Evolutionary conservation across 2,113 vertebrate genomes (phyloP).

Genomic region (Euleptes europaea): DNA sequence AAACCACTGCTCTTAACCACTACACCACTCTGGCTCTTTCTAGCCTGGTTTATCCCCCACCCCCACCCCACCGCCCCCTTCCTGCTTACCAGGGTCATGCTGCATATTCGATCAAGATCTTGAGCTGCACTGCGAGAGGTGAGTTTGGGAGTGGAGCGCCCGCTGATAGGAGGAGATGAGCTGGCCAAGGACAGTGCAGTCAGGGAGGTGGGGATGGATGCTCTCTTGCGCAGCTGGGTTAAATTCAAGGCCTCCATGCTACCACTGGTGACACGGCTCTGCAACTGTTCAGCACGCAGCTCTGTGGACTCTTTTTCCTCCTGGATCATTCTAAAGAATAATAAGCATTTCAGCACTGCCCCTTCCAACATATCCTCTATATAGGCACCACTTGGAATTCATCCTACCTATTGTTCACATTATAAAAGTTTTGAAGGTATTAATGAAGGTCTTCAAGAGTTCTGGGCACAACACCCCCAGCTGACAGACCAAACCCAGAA

Average conservation of each 20-base stretch:
- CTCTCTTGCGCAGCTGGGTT: constrained; percentile 84
- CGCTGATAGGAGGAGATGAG: constrained; percentile 86
- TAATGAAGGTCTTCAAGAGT: background rate
- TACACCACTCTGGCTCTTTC: too few relatives aligned
- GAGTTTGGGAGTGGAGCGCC: constrained; percentile 90
- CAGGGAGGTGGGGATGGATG: constrained; percentile 90
- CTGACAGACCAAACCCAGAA: background rate
- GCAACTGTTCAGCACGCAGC: constrained; percentile 89
- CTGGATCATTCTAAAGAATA: constrained; percentile 89
- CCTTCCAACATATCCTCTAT: background rate
- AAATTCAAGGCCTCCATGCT: constrained; percentile 95
- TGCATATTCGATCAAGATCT: constrained; percentile 93
- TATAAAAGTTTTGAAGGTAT: background rate
- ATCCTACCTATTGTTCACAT: background rate
- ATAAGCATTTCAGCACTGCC: fast-evolving
- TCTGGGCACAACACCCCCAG: background rate
- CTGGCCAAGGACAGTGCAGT: constrained; percentile 92
- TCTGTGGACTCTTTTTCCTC: constrained; percentile 95
- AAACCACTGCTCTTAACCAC: too few relatives aligned
- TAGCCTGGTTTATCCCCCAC: too few relatives aligned
- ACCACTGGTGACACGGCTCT: constrained; percentile 90
- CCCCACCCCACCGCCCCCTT: fast-evolving
- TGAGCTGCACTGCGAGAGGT: constrained; percentile 87
- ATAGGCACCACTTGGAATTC: background rate
- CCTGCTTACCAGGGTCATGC: constrained; percentile 89